Evolutionary conservation across 2,888 invertebrate species (phyloP).

Genomic region (Rhaphigaster nebulosa): DNA sequence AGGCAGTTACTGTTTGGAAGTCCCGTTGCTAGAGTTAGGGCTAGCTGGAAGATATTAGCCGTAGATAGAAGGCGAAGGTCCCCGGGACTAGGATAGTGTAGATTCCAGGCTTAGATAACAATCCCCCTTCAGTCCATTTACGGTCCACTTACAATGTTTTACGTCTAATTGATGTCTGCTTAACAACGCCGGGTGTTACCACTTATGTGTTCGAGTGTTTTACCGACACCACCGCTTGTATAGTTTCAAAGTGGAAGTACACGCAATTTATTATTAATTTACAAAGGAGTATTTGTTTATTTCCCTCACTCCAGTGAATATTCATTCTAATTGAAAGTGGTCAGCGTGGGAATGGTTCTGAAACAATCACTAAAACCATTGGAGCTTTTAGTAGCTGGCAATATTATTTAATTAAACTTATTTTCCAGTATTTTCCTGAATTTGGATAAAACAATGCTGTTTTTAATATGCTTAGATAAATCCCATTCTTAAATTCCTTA

Average conservation of each 20-base stretch:
- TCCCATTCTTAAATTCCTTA: no score
- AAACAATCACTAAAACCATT: background rate
- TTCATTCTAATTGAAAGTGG: background rate
- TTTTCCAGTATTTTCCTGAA: background rate
- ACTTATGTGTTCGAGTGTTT: constrained; percentile 30
- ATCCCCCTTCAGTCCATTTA: constrained; percentile 44
- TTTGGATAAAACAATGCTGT: no score
- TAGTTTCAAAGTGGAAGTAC: background rate
- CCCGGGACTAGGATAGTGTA: constrained; percentile 17
- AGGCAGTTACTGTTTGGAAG: background rate
- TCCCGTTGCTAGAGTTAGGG: background rate
- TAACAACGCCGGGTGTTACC: constrained; percentile 35
- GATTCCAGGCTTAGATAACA: constrained; percentile 43
- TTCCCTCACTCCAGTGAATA: background rate
- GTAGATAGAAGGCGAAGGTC: constrained; percentile 46
- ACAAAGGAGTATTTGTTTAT: background rate
- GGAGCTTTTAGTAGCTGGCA: background rate
- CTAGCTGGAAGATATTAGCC: background rate
- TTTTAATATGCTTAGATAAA: no score
- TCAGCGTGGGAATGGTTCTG: background rate
- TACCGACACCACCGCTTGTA: background rate
- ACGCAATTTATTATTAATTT: constrained; percentile 14
- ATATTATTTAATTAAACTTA: background rate
- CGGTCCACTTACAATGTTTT: constrained; percentile 46
- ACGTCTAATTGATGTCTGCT: constrained; percentile 48